phyloP scores from a whole-genome alignment of 1,140 invertebrate genomes.

The Trissolcus basalis region DNA sequence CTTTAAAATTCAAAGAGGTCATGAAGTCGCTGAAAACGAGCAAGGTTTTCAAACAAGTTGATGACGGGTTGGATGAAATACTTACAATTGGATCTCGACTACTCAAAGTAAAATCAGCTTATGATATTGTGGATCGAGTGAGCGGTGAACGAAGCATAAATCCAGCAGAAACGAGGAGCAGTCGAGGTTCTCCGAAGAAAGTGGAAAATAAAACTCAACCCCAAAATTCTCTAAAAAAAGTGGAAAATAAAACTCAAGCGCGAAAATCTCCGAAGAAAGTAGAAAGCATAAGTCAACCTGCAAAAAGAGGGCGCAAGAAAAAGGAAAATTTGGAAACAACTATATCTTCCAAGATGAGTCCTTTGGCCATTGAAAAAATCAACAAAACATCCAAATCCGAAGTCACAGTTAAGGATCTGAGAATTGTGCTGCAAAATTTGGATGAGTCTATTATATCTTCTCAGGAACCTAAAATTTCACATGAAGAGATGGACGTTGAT shows the following conservation, averaged over 20 bases:
- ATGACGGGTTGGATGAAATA: slow-evolving; percentile 20
- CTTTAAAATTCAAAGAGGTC: slow-evolving; percentile 34
- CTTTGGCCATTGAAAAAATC: slow-evolving; percentile 9
- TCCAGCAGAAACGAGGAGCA: neutral
- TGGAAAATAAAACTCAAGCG: neutral
- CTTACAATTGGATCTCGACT: slow-evolving; percentile 13
- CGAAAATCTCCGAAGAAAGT: slow-evolving; percentile 1
- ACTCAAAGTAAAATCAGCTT: slow-evolving; percentile 21
- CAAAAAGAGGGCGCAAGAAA: neutral
- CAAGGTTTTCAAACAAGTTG: slow-evolving; percentile 3
- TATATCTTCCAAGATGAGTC: slow-evolving; percentile 17
- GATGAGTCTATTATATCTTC: neutral
- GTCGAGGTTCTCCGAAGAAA: neutral
- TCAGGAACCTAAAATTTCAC: neutral
- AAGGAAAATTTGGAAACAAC: neutral
- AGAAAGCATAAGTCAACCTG: too few species aligned
- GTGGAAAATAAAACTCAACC: neutral
- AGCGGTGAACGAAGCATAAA: slow-evolving; percentile 4
- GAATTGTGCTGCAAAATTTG: slow-evolving; percentile 4
- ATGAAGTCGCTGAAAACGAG: slow-evolving; percentile 14
- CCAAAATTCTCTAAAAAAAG: slow-evolving; percentile 1
- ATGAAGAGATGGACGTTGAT: neutral
- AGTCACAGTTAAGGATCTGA: slow-evolving; percentile 10
- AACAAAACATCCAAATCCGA: neutral
- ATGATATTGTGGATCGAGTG: slow-evolving; percentile 21